Conservation (phyloP, 2,797 vertebrate genomes). For the Bufotes viridis region DNA sequence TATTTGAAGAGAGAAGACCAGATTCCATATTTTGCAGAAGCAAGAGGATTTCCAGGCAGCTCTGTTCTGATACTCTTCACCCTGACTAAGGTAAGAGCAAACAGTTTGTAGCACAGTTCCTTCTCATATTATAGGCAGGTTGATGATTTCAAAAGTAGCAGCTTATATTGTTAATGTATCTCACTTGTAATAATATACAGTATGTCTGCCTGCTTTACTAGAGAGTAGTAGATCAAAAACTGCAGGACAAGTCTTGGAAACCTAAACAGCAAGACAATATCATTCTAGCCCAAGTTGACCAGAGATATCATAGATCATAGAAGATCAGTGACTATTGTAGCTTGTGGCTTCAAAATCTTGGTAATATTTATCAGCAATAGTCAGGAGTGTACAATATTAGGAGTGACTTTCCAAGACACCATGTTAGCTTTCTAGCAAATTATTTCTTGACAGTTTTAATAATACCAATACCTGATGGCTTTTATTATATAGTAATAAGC, state of each 20-base stretch:
- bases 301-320: too few relatives aligned
- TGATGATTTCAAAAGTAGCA: too few relatives aligned
- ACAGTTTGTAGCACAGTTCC: background rate
- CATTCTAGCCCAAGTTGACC: background rate
- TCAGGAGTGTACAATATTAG: background rate
- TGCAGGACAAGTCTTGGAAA: background rate
- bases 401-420: background rate
- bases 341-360: background rate
- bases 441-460: background rate
- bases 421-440: background rate
- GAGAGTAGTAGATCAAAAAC: background rate
- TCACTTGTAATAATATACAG: background rate
- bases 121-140: background rate
- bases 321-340: background rate
- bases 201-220: background rate
- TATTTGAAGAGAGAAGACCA: background rate
- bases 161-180: background rate
- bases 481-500: background rate
- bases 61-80: background rate
- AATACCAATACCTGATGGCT: background rate
- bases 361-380: background rate
- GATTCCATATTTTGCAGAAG: background rate
- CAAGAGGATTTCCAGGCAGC: background rate
- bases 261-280: background rate
- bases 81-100: conserved; percentile 7